Evolutionary conservation across 2,888 invertebrate genomes (phyloP).

Genomic region (Conistra vaccinii): DNA sequence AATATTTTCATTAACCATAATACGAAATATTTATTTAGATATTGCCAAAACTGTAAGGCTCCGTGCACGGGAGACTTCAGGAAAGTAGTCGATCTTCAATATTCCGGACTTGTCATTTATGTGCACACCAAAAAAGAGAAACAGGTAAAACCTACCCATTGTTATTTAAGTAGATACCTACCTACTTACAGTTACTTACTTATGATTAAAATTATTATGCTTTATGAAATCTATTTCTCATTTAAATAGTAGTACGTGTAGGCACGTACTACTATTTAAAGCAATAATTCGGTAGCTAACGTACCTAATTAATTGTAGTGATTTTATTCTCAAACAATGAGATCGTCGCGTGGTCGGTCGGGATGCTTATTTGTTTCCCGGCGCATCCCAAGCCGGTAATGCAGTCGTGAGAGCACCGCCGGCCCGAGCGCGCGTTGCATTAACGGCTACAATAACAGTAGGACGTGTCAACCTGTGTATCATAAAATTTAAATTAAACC

Average conservation of each 20-base stretch:
- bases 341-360: not conserved
- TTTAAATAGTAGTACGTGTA: not conserved
- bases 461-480: not conserved
- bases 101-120: slow-evolving; percentile 68
- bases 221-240: not conserved
- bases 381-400: slow-evolving; percentile 36
- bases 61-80: slow-evolving; percentile 62
- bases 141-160: slow-evolving; percentile 19
- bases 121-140: slow-evolving; percentile 48
- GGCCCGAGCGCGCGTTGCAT: slow-evolving; percentile 32
- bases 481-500: not conserved
- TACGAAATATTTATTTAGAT: slow-evolving; percentile 14
- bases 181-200: not conserved
- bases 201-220: not conserved
- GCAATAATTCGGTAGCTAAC: not conserved
- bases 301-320: not conserved
- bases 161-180: no score
- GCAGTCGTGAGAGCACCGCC: slow-evolving; percentile 28
- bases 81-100: slow-evolving; percentile 62
- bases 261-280: no score
- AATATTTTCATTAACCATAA: not conserved
- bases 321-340: not conserved
- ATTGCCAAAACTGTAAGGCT: slow-evolving; percentile 58
- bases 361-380: slow-evolving; percentile 9
- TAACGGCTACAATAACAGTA: not conserved